Evolutionary conservation across 2,888 invertebrate genomes (phyloP).

Genomic region (Nemoura dubitans): DNA sequence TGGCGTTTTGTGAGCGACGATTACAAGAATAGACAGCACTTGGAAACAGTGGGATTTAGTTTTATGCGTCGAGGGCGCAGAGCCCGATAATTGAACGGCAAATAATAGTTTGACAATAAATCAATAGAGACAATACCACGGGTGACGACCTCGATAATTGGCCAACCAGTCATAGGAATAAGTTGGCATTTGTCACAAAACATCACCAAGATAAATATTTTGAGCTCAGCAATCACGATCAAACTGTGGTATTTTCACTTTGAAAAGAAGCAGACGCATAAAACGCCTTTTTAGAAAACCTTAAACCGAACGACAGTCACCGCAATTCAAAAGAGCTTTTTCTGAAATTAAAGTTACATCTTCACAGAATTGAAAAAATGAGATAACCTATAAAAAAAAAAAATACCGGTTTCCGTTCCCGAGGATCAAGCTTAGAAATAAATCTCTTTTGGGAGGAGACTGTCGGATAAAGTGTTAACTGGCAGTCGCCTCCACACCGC

Average conservation of each 20-base stretch:
- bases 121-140: background rate
- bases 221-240: background rate
- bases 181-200: background rate
- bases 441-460: background rate
- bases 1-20: background rate
- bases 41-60: background rate
- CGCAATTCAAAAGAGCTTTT: background rate
- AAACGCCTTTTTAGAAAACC: background rate
- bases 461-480: background rate
- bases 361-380: background rate
- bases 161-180: background rate
- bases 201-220: background rate
- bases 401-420: background rate
- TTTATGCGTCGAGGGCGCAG: background rate
- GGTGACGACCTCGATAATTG: background rate
- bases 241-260: background rate
- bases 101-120: constrained; percentile 4
- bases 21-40: background rate
- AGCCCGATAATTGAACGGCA: background rate
- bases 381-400: background rate
- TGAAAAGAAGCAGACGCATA: background rate
- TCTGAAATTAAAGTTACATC: background rate
- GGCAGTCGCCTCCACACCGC: background rate
- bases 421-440: background rate
- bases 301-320: background rate